phyloP scores from a whole-genome alignment of 1,140 invertebrate species.

The Psix sp. region DNA sequence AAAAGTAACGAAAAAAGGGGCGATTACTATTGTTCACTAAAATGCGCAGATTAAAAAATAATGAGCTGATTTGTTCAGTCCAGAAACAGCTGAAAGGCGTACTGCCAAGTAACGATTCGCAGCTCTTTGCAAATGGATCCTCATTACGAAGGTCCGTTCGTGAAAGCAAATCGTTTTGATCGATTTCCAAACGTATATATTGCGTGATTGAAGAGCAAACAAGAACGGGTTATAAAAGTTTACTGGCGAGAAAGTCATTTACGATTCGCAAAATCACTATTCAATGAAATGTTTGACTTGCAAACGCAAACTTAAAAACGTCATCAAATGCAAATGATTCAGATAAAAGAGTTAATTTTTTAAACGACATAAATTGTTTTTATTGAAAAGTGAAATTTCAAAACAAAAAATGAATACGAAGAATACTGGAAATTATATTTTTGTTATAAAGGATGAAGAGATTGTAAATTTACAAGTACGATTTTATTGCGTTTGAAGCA shows the following conservation, averaged over 20 bases:
- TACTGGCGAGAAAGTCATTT: slow-evolving; percentile 7
- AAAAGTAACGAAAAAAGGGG: neutral
- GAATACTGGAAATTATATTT: no score
- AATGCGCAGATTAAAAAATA: slow-evolving; percentile 43
- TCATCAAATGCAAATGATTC: no score
- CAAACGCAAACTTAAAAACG: no score
- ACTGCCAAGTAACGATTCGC: slow-evolving; percentile 69
- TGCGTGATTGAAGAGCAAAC: slow-evolving; percentile 24
- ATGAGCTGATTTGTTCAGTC: slow-evolving; percentile 56
- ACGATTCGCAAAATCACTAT: slow-evolving; percentile 35
- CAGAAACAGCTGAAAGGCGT: slow-evolving; percentile 65
- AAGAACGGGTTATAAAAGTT: slow-evolving; percentile 29
- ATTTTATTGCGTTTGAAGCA: no score
- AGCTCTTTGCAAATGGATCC: slow-evolving; percentile 70
- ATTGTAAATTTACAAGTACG: no score
- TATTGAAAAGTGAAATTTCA: no score
- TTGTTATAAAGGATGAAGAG: no score
- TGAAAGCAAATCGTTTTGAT: slow-evolving; percentile 39
- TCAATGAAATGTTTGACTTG: no score
- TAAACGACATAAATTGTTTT: no score
- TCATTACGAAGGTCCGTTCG: slow-evolving; percentile 62
- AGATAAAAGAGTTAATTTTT: no score
- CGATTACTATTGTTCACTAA: slow-evolving; percentile 34
- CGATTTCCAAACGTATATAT: slow-evolving; percentile 47
- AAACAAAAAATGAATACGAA: no score